These are phyloP conservation scores for Tyrannus savana DNA, from an alignment of 2,113 vertebrate genomes.

Conservation along the genomic window DNA sequence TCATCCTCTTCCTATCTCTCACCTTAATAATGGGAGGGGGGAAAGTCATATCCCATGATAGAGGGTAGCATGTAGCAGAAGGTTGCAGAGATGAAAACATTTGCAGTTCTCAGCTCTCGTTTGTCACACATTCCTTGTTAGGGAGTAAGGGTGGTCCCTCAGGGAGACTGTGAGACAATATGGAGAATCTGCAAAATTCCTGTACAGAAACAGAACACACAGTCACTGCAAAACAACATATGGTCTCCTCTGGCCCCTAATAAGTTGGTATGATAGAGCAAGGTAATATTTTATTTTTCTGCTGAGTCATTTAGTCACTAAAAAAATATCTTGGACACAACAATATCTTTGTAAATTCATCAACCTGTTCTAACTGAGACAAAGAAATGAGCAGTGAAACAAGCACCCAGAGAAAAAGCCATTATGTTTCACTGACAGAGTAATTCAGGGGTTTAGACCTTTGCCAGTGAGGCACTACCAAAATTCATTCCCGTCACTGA, in stretches of 20 bases:
- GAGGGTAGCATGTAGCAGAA: background rate
- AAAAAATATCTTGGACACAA: background rate
- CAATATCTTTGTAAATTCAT: background rate
- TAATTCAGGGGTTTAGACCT: background rate
- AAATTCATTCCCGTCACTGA: background rate
- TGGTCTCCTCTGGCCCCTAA: background rate
- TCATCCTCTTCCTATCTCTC: background rate
- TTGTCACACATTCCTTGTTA: background rate
- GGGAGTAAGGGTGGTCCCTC: background rate
- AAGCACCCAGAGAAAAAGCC: background rate
- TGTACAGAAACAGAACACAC: background rate
- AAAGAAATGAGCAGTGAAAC: background rate
- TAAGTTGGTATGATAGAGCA: background rate
- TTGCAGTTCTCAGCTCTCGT: background rate
- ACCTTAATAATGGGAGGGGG: background rate
- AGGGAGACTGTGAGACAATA: background rate
- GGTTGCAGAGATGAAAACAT: background rate
- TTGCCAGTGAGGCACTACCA: background rate
- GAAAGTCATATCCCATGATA: background rate
- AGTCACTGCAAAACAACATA: background rate
- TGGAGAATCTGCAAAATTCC: background rate
- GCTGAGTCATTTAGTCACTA: background rate
- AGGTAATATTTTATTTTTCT: background rate
- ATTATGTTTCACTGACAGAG: background rate
- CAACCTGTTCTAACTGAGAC: background rate